Conservation (phyloP, 2,888 invertebrate species). For the Caenorhabditis drosophilae region DNA sequence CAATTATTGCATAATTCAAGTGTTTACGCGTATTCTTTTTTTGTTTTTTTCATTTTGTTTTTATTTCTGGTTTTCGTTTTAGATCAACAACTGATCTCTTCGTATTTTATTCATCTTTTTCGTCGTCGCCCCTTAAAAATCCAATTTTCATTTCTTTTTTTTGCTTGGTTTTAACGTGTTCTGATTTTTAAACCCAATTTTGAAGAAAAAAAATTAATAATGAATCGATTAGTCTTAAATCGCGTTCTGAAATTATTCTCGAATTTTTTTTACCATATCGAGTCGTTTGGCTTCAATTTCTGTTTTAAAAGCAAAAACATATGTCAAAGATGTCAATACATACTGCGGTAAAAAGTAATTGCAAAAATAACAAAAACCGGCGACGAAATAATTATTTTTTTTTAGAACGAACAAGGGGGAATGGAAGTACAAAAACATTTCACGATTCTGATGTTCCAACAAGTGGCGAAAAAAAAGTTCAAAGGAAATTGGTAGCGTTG, state of each 20-base stretch:
- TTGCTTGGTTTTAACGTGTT: no score
- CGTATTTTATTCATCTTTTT: no score
- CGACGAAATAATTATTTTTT: background rate
- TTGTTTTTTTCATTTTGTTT: no score
- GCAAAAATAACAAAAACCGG: background rate
- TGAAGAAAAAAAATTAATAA: background rate
- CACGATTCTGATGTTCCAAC: conserved; percentile 5
- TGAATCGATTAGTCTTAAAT: no score
- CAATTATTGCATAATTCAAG: background rate
- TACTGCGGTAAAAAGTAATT: background rate
- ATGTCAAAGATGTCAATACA: background rate
- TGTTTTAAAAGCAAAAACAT: background rate
- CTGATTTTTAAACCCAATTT: background rate
- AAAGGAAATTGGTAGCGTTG: conserved; percentile 1
- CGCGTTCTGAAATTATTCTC: no score
- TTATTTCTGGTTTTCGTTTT: no score
- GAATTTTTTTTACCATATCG: no score
- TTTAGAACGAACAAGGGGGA: conserved; percentile 3
- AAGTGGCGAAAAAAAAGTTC: background rate
- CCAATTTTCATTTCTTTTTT: no score
- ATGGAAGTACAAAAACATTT: background rate
- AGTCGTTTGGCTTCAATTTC: no score
- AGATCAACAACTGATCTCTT: no score
- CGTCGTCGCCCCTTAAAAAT: no score
- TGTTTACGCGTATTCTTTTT: background rate